Evolutionary conservation across 2,888 invertebrate species (phyloP).

Genomic region (Herminia tarsipennalis): DNA sequence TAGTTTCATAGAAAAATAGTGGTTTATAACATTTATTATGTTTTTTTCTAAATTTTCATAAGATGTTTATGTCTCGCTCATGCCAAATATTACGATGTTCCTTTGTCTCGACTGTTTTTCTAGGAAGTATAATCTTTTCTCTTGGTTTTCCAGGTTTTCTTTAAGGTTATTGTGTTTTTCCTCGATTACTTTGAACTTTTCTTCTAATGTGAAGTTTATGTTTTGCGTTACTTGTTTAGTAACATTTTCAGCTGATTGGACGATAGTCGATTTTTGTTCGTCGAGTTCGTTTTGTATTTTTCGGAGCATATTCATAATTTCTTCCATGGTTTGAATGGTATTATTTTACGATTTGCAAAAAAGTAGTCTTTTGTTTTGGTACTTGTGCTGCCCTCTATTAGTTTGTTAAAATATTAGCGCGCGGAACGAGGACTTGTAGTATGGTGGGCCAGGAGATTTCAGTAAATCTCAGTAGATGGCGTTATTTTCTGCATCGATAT

Average conservation of each 20-base stretch:
- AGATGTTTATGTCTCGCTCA: neutral
- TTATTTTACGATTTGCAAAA: too few species aligned
- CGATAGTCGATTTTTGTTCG: neutral
- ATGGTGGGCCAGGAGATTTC: too few species aligned
- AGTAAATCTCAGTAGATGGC: too few species aligned
- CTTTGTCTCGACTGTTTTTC: neutral
- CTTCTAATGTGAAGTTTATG: neutral
- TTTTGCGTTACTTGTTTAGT: slow-evolving; percentile 2
- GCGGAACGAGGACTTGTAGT: too few species aligned
- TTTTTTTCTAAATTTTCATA: neutral
- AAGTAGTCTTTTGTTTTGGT: too few species aligned
- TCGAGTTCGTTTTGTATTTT: neutral
- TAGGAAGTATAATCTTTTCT: neutral
- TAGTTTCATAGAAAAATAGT: neutral
- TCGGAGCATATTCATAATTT: neutral
- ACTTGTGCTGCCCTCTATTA: too few species aligned
- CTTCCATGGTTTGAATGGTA: neutral
- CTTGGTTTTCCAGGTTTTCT: neutral
- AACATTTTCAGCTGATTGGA: neutral
- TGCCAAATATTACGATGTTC: neutral
- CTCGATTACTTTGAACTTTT: neutral
- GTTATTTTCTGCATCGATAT: too few species aligned
- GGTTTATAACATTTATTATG: neutral
- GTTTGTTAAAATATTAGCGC: too few species aligned
- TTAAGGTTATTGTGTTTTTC: neutral